phyloP scores from a whole-genome alignment of 2,113 vertebrate species.

The Lampris incognitus region DNA sequence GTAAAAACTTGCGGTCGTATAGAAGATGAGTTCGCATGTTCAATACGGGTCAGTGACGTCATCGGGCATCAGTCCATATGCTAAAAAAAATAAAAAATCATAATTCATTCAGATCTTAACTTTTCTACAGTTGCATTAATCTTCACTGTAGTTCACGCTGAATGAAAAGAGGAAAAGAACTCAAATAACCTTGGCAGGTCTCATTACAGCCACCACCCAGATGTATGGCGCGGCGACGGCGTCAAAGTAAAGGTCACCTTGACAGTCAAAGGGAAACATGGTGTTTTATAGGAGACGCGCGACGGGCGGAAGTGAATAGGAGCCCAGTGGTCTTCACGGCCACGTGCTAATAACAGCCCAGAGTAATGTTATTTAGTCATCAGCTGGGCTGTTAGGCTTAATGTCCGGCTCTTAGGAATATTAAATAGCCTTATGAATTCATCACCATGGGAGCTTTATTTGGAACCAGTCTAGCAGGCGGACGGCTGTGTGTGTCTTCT shows the following conservation, averaged over 20 bases:
- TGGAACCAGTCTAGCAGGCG: constrained; percentile 62
- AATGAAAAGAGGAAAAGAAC: too few relatives aligned
- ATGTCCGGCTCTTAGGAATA: constrained; percentile 74
- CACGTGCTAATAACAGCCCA: constrained; percentile 72
- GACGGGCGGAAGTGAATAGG: constrained; percentile 68
- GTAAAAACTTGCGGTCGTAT: too few relatives aligned
- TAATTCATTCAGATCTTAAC: too few relatives aligned
- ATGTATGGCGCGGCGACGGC: constrained; percentile 46
- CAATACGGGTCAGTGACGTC: too few relatives aligned
- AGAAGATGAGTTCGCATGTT: too few relatives aligned
- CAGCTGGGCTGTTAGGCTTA: constrained; percentile 49
- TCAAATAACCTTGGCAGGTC: constrained; percentile 1
- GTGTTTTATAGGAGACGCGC: constrained; percentile 65
- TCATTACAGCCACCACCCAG: constrained; percentile 34
- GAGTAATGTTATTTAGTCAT: constrained; percentile 5
- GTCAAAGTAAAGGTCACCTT: constrained; percentile 75
- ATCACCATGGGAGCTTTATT: constrained; percentile 52
- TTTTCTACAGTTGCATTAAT: too few relatives aligned
- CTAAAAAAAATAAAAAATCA: too few relatives aligned
- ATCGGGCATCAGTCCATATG: too few relatives aligned
- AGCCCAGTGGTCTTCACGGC: constrained; percentile 67
- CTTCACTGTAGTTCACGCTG: too few relatives aligned
- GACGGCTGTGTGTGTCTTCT: constrained; percentile 39
- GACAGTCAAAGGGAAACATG: constrained; percentile 55
- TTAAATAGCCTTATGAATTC: constrained; percentile 72